Percentiles rank a stretch among this genome's conserved stretches.
phyloP scores from a whole-genome alignment of 2,113 vertebrate species.

The Microtus pennsylvanicus region DNA sequence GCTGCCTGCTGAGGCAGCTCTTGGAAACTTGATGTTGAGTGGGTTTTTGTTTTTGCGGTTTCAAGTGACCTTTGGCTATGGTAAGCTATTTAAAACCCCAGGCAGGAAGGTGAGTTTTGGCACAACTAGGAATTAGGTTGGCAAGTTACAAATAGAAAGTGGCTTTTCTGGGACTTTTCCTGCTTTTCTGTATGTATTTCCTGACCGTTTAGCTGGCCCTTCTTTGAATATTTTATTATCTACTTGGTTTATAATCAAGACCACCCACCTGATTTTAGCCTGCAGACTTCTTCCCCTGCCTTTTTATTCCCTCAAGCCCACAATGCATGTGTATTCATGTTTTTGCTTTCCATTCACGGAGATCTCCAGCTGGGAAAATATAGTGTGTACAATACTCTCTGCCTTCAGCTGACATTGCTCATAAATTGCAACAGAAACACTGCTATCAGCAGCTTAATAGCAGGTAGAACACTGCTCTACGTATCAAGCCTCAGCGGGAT shows the following conservation, averaged over 20 bases:
- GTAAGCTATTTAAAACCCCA: slow-evolving; percentile 58
- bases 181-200: slow-evolving; percentile 49
- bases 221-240: slow-evolving; percentile 79
- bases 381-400: slow-evolving; percentile 89
- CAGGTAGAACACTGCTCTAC: slow-evolving; percentile 87
- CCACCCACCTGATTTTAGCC: slow-evolving; percentile 83
- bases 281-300: slow-evolving; percentile 70
- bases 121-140: background rate
- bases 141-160: background rate
- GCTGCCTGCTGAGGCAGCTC: background rate
- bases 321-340: slow-evolving; percentile 86
- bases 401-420: slow-evolving; percentile 90
- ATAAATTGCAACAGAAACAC: slow-evolving; percentile 92
- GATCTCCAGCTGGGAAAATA: slow-evolving; percentile 92
- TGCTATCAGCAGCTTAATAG: slow-evolving; percentile 91
- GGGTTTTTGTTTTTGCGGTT: slow-evolving; percentile 64
- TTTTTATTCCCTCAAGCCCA: slow-evolving; percentile 75
- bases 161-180: background rate
- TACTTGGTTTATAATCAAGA: slow-evolving; percentile 78
- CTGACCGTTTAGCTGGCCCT: slow-evolving; percentile 59
- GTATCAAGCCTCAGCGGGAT: slow-evolving; percentile 88
- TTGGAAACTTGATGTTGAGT: background rate
- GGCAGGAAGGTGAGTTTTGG: slow-evolving; percentile 51
- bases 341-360: slow-evolving; percentile 89
- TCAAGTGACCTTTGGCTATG: slow-evolving; percentile 61